Percentiles rank a stretch among this genome's conserved stretches.
These are phyloP conservation scores for Prunella fulvescens DNA, from an alignment of 2,113 vertebrate species.

Conservation along the genomic window DNA sequence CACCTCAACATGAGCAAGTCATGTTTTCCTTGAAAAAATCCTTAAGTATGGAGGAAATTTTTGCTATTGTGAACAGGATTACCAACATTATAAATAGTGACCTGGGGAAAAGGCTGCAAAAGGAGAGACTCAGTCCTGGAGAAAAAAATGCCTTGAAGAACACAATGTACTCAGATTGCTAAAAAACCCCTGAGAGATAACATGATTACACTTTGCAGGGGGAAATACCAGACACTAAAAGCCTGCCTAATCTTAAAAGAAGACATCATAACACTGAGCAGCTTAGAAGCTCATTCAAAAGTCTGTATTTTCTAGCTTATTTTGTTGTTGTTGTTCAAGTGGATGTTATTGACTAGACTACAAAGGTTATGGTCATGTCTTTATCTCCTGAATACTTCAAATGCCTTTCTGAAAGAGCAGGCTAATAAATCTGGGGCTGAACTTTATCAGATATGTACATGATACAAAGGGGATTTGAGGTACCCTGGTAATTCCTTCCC, in stretches of 20 bases:
- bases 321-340: background rate
- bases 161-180: background rate
- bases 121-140: background rate
- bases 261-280: background rate
- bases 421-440: background rate
- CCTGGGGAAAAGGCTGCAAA: background rate
- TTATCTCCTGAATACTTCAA: background rate
- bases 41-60: background rate
- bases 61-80: background rate
- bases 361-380: background rate
- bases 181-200: background rate
- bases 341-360: background rate
- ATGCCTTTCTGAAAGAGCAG: background rate
- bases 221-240: background rate
- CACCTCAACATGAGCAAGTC: rapidly evolving
- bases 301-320: background rate
- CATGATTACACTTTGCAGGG: background rate
- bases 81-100: background rate
- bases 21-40: background rate
- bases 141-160: background rate
- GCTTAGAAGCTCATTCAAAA: background rate
- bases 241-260: background rate
- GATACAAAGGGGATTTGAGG: background rate
- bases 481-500: background rate
- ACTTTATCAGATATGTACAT: background rate